phyloP scores from a whole-genome alignment of 2,113 vertebrate genomes.

The human (Homo sapiens) region GRCh38 chr6:110655501-110656000 shows the following conservation, averaged over 20 bases:
- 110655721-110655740: neutral
- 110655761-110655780: neutral
- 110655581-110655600: constrained; percentile 16
- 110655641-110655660: neutral
- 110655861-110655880: neutral
- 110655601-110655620: neutral
- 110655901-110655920: neutral
- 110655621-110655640: neutral
- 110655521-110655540: neutral
- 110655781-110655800: neutral
- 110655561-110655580: neutral
- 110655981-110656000: neutral
- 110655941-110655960: neutral
- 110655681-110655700: neutral
- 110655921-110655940: neutral
- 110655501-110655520: neutral
- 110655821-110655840: neutral
- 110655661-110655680: neutral
- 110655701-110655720: neutral
- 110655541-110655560: constrained; percentile 13
- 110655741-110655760: neutral
- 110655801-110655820: neutral
- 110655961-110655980: neutral
- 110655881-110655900: neutral
- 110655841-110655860: neutral